Conservation (phyloP, 2,797 vertebrate species). For the Intellagama lesueurii region DNA sequence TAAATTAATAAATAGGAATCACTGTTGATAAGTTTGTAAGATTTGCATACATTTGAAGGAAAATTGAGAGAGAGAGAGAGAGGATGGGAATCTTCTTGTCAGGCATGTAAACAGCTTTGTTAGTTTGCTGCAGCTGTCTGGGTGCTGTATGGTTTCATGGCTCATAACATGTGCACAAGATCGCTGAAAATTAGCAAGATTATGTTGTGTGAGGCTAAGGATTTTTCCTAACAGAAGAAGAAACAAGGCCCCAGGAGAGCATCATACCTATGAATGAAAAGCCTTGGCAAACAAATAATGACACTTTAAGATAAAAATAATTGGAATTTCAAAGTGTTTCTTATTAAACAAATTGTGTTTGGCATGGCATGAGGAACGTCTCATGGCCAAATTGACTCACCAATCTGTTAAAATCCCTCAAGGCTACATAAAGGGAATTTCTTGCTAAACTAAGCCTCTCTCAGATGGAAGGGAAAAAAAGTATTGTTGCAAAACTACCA, state of each 20-base stretch:
- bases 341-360: conserved; percentile 10
- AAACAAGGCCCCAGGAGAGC: background rate
- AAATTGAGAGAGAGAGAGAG: background rate
- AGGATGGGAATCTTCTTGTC: background rate
- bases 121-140: background rate
- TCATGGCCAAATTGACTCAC: background rate
- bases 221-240: background rate
- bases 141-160: background rate
- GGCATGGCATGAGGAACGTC: background rate
- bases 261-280: background rate
- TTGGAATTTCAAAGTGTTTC: background rate
- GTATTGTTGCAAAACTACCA: too few relatives aligned
- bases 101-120: background rate
- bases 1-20: background rate
- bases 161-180: background rate
- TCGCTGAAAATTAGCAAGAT: background rate
- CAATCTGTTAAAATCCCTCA: background rate
- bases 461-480: too few relatives aligned
- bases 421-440: background rate
- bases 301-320: background rate
- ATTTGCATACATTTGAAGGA: background rate
- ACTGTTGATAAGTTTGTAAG: background rate
- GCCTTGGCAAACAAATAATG: background rate
- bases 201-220: background rate
- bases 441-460: too few relatives aligned